These are phyloP conservation scores for Saguinus imperator DNA, from an alignment of 2,113 vertebrate genomes.

Conservation along the genomic window DNA sequence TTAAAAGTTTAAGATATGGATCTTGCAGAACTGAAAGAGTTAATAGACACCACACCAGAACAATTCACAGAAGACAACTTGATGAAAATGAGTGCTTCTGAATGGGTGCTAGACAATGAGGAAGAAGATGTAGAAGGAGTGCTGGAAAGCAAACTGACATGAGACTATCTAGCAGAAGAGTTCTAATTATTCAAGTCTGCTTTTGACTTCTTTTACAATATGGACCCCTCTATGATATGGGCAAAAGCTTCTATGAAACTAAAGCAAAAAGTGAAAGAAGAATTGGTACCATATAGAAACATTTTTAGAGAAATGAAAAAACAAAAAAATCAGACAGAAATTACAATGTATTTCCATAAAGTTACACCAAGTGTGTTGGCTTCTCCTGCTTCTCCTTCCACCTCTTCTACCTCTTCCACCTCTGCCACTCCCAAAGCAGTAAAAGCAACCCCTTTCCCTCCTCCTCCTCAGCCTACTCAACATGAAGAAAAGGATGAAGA, in stretches of 20 bases:
- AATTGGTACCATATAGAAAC: neutral
- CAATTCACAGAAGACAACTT: neutral
- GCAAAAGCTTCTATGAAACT: neutral
- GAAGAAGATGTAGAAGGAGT: neutral
- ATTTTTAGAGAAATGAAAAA: neutral
- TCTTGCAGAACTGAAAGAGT: neutral
- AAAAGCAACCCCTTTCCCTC: neutral
- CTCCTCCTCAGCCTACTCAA: neutral
- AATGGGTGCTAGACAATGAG: neutral
- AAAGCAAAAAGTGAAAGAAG: neutral
- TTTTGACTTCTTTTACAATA: neutral
- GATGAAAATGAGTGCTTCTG: neutral
- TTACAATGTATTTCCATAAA: neutral
- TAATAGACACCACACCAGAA: neutral
- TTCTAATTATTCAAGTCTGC: neutral
- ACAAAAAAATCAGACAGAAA: neutral
- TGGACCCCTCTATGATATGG: neutral
- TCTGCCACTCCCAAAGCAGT: neutral
- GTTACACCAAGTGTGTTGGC: neutral
- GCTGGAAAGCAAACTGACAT: neutral
- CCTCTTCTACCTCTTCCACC: neutral
- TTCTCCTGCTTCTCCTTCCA: neutral
- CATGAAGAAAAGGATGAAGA: neutral
- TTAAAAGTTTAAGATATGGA: neutral
- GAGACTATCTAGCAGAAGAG: neutral